Base-by-base conservation (phyloP, 2,888 invertebrate genomes). In the Iphiclides podalirius region DNA sequence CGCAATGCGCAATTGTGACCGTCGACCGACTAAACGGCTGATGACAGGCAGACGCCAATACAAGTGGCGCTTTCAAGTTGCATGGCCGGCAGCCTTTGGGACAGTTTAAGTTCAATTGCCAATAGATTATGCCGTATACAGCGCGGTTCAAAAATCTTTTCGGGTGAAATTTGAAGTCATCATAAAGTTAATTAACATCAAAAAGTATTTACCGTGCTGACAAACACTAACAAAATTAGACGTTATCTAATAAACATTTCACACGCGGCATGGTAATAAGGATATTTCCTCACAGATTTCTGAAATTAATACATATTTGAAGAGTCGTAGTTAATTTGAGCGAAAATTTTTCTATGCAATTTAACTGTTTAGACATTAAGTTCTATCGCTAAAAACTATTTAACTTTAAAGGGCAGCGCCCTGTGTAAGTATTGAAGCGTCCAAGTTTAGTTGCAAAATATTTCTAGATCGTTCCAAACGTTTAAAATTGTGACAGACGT, bases 361-460 rank as follows among this genome's bases (percentile, higher is more conserved):
- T n/a, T n/a, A n/a, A n/a, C n/a, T n/a, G n/a, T n/a, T n/a, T n/a
- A n/a, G n/a, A n/a, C n/a, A n/a, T n/a, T n/a, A n/a, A n/a, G n/a
- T n/a, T n/a, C n/a, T n/a, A n/a, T n/a, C n/a, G n/a, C n/a, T n/a
- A n/a, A n/a, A n/a, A n/a, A n/a, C n/a, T n/a, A n/a, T n/a, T n/a
- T n/a, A n/a, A n/a, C n/a, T n/a, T n/a, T n/a, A 39, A 23, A 39
- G 11, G 6, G 20, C 20, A 34, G 28, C 37, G 37, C 7, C 28
- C 48, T 37, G 11, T 42, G 20, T 42, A 20, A 13, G 8, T 35
- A 35, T 40, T 17, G 26, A 47, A 3, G 16, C 23, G 9, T 9
- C n/a, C 16, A 26, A 14, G 35, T 35, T 23, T 40, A 40, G 35
- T 40, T 47, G 4, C 40, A 41, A 41, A 47, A 35, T 33, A 47